phyloP scores from a whole-genome alignment of 2,797 vertebrate genomes.

The Zalophus californianus region DNA sequence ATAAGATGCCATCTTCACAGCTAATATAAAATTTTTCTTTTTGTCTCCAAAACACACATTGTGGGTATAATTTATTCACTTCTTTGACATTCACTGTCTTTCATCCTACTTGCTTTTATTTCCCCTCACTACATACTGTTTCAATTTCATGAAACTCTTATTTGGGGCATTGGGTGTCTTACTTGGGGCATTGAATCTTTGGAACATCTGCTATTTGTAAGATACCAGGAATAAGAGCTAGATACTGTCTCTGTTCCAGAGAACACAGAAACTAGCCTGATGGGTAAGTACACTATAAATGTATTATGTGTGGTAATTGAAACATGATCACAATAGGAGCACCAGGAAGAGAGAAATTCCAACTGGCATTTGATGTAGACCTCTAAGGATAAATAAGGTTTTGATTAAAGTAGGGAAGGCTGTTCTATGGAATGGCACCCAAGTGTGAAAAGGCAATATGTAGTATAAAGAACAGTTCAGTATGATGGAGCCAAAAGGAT shows the following conservation, averaged over 20 bases:
- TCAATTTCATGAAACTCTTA: constrained; percentile 36
- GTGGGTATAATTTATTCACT: constrained; percentile 3
- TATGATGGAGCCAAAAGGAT: background rate
- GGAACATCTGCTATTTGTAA: constrained; percentile 11
- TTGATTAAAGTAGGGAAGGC: background rate
- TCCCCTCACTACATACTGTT: background rate
- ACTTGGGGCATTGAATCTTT: constrained; percentile 6
- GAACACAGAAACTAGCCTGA: background rate
- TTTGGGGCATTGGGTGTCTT: background rate
- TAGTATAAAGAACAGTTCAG: background rate
- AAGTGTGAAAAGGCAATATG: background rate
- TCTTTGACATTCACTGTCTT: background rate
- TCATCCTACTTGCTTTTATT: constrained; percentile 43
- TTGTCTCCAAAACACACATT: background rate
- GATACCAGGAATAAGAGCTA: background rate
- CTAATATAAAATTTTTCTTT: background rate
- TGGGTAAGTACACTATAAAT: background rate
- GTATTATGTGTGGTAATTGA: background rate
- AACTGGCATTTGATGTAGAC: background rate
- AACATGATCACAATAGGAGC: background rate
- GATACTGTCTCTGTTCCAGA: background rate
- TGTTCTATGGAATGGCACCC: background rate
- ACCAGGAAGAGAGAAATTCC: background rate
- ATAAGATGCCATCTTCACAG: background rate
- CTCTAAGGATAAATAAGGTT: background rate